Conservation (phyloP, 2,888 invertebrate genomes). For the Cotesia congregata region DNA sequence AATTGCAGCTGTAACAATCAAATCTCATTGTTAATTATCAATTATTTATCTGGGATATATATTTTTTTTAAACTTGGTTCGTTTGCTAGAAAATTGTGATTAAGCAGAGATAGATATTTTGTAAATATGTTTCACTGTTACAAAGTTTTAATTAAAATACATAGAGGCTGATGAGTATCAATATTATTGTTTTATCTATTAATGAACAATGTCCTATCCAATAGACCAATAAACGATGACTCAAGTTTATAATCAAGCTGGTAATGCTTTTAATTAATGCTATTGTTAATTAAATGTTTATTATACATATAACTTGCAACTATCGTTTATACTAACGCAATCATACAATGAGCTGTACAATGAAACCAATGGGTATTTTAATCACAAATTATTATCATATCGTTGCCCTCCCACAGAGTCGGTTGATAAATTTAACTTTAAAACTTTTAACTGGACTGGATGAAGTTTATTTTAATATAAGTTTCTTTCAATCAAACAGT, state of each 20-base stretch:
- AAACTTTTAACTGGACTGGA: not conserved
- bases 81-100: constrained; percentile 23
- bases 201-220: not conserved
- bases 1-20: not conserved
- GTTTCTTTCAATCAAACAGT: not conserved
- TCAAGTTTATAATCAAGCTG: not conserved
- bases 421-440: not conserved
- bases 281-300: not conserved
- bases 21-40: constrained; percentile 11
- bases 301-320: not conserved
- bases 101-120: constrained; percentile 17
- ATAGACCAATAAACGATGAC: not conserved
- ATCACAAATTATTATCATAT: not conserved
- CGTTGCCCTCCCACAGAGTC: not conserved
- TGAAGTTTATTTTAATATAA: not conserved
- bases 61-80: constrained; percentile 24
- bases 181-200: not conserved
- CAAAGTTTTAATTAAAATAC: constrained; percentile 30
- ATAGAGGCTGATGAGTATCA: not conserved
- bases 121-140: constrained; percentile 39
- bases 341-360: not conserved
- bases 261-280: not conserved
- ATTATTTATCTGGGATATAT: constrained; percentile 10
- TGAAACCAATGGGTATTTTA: not conserved
- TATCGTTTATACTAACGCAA: not conserved